These are phyloP conservation scores for Protophormia terraenovae DNA, from an alignment of 2,888 invertebrate genomes.

Conservation along the genomic window DNA sequence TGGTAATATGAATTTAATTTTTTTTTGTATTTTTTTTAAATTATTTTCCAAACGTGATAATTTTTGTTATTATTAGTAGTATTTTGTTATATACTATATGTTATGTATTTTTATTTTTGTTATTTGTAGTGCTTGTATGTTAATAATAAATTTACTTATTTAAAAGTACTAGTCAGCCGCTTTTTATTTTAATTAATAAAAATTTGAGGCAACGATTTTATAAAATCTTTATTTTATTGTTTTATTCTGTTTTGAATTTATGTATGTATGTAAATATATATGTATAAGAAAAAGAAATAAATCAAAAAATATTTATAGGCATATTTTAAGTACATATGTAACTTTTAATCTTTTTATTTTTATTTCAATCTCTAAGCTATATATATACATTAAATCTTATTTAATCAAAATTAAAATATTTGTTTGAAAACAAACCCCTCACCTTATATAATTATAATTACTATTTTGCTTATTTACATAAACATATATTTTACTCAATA, in stretches of 20 bases:
- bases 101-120: constrained; percentile 44
- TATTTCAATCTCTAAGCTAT: constrained; percentile 52
- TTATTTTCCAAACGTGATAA: constrained; percentile 39
- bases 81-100: too few relatives aligned
- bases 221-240: constrained; percentile 65
- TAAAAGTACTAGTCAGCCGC: constrained; percentile 55
- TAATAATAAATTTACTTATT: constrained; percentile 37
- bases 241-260: constrained; percentile 53
- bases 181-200: constrained; percentile 54
- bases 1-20: constrained; percentile 17
- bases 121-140: constrained; percentile 45
- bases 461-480: constrained; percentile 72
- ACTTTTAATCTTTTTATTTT: constrained; percentile 39
- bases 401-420: constrained; percentile 43
- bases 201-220: constrained; percentile 59
- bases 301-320: constrained; percentile 54
- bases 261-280: constrained; percentile 50
- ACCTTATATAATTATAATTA: constrained; percentile 66
- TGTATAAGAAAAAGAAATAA: constrained; percentile 53
- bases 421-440: constrained; percentile 68
- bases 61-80: constrained; percentile 52
- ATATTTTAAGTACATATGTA: constrained; percentile 58
- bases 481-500: constrained; percentile 69
- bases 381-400: constrained; percentile 53
- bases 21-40: constrained; percentile 43